Conservation (phyloP, 2,113 vertebrate genomes). For the Telmatochromis sp. region DNA sequence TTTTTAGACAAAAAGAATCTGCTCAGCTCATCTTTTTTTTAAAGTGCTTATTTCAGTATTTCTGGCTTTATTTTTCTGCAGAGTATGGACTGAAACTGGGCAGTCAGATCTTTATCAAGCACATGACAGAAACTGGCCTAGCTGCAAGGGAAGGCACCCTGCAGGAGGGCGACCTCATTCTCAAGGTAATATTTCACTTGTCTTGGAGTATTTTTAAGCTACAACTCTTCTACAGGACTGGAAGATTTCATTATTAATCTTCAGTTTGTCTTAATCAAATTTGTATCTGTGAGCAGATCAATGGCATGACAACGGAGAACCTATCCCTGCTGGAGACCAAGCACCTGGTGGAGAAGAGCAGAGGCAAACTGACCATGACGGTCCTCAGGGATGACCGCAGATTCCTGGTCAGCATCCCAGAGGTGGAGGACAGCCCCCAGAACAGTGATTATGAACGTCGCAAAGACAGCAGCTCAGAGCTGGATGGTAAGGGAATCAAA, state of each 20-base stretch:
- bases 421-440: constrained; percentile 76
- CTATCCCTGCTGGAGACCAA: constrained; percentile 90
- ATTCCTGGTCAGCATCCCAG: constrained; percentile 88
- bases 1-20: neutral
- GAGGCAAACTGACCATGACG: constrained; percentile 82
- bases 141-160: constrained; percentile 78
- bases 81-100: constrained; percentile 95
- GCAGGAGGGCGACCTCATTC: constrained; percentile 92
- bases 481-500: constrained; percentile 77
- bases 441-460: constrained; percentile 67
- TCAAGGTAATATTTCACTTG: constrained; percentile 75
- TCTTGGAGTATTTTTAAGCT: neutral
- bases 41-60: neutral
- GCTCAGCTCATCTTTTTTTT: neutral
- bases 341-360: constrained; percentile 83
- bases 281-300: constrained; percentile 74
- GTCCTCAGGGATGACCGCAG: constrained; percentile 82
- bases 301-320: constrained; percentile 86
- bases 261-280: neutral
- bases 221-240: neutral
- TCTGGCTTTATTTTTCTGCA: constrained; percentile 38
- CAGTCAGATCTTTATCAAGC: constrained; percentile 97
- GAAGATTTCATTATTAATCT: neutral
- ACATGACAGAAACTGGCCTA: constrained; percentile 85
- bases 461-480: constrained; percentile 73